Evolutionary conservation across 1,140 invertebrate species (phyloP).

Genomic region (Heliconius melpomene): DNA sequence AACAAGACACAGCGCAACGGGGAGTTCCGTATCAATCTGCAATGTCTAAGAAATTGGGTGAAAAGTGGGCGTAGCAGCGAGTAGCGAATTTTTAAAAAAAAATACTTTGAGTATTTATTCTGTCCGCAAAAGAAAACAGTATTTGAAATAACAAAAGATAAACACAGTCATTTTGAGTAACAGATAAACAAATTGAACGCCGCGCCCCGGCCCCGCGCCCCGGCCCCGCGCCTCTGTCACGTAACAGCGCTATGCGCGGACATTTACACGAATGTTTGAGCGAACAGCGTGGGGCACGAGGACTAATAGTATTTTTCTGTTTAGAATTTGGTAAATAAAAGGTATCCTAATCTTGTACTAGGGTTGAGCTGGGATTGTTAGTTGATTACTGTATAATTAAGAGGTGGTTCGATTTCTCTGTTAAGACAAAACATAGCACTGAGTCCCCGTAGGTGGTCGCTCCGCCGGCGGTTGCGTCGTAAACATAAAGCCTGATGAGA

Average conservation of each 20-base stretch:
- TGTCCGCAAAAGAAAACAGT: no score
- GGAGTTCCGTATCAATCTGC: no score
- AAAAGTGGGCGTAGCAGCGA: no score
- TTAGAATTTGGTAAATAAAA: background rate
- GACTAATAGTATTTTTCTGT: slow-evolving; percentile 7
- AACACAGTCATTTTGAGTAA: background rate
- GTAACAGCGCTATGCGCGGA: background rate
- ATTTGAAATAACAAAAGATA: background rate
- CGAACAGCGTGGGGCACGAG: background rate
- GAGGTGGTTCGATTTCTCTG: no score
- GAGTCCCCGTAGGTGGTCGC: no score
- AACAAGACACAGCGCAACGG: no score
- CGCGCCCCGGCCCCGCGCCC: background rate
- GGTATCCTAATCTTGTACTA: background rate
- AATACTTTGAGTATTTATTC: no score
- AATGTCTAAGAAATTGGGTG: no score
- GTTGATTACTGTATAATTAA: background rate
- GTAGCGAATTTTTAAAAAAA: no score
- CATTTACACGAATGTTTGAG: slow-evolving; percentile 4
- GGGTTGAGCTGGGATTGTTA: background rate
- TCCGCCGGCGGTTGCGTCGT: no score
- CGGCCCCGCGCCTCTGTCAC: background rate
- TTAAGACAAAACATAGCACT: no score
- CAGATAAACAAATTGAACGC: background rate
- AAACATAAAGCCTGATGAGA: no score